Evolutionary conservation across 2,797 vertebrate genomes (phyloP), one percentile per base, ranked within the genome.

Genomic region (Myiothlypis chrysogaster): DNA sequence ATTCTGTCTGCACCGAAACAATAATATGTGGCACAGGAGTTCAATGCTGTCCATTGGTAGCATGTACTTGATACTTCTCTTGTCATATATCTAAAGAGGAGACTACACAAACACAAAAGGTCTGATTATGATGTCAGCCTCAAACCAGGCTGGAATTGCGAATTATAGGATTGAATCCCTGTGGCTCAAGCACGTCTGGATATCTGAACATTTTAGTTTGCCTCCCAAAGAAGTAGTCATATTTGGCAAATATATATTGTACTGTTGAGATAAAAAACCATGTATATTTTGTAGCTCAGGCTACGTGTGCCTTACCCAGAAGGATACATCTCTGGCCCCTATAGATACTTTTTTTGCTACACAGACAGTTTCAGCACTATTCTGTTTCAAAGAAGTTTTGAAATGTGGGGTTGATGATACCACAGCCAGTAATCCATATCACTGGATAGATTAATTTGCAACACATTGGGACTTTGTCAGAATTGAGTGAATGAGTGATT

Each of bases 11-110:
- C 3, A 2, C 63, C 49, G 55, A 64, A 94, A 57, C 20, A 34
- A 25, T n/a, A 46, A 52, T 19, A 46, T 3, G 9, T 28, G 23
- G 21, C n/a, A 30, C 2, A 53, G 37, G 25, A 46, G 46, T 28
- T 30, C 39, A 72, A 5, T 0, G 0, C 25, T 8, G 34, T 25
- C 35, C 32, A 3, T 32, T 34, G 6, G 20, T 44, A 56, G 6
- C 3, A 7, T 14, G 13, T 11, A 35, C 61, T 64, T 71, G n/a
- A 79, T 79, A 41, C 46, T 71, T 79, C 70, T 73, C 20, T 77
- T 82, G 21, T 50, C 9, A 5, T 69, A 0, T 39, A 14, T 34
- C n/a, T 25, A 4, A 20, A 72, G 43, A 63, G 39, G 46, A 61
- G 28, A 25, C 49, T 60, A 28, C 24, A 46, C 6, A 69, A 32